These are phyloP conservation scores for Syngnathus floridae DNA, from an alignment of 2,113 vertebrate species.

Conservation along the genomic window DNA sequence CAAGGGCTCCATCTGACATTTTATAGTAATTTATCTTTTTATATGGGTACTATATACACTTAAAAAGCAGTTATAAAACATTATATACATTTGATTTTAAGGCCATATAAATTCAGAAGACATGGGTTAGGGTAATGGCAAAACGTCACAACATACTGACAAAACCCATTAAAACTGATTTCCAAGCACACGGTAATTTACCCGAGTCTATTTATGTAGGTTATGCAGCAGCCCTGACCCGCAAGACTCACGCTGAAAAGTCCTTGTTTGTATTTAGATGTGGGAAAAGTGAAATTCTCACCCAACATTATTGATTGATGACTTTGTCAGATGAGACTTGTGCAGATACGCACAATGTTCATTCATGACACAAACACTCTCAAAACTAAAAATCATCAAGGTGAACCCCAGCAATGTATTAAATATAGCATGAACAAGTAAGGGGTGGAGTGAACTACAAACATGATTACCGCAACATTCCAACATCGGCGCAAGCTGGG, in stretches of 20 bases:
- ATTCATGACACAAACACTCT: conserved; percentile 12
- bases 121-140: too few species aligned
- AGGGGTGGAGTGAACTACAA: conserved; percentile 17
- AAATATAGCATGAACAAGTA: conserved; percentile 4
- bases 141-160: not conserved
- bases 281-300: conserved; percentile 9
- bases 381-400: not conserved
- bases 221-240: conserved; percentile 28
- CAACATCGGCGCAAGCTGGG: conserved; percentile 50
- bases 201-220: not conserved
- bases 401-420: not conserved
- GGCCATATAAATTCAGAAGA: not conserved
- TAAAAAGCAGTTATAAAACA: not conserved
- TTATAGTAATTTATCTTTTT: not conserved
- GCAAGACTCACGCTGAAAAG: conserved; percentile 15
- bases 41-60: not conserved
- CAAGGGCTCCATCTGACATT: not conserved
- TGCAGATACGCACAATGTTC: conserved; percentile 4
- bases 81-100: not conserved
- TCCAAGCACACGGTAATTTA: too few species aligned
- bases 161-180: not conserved
- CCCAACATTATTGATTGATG: conserved; percentile 1
- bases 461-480: conserved; percentile 44
- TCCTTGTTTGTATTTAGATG: not conserved
- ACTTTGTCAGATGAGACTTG: conserved; percentile 16